Base-by-base conservation (phyloP, 2,797 vertebrate genomes). In the Paguma larvata region DNA sequence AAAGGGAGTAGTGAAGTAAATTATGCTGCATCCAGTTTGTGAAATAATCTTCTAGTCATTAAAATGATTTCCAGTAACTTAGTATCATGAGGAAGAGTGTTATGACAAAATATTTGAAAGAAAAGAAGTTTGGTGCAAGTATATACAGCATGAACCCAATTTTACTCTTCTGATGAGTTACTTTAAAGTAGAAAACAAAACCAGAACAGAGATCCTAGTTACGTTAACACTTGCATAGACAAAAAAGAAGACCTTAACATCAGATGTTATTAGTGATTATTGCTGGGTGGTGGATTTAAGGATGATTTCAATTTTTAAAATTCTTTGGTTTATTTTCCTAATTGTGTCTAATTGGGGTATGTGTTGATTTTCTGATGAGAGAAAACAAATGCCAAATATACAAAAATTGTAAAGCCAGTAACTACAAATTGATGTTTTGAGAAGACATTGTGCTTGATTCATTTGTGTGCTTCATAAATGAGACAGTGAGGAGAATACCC, bases 321-420 rank as follows among this genome's bases (percentile, higher is more conserved):
- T 63, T 63, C 30, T 56, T 86, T 62, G 70, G 5, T 80, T n/a
- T 84, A 12, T 95, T 92, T 92, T 95, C 21, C 68, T 82, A 41
- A 92, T 92, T 77, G 41, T 94, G 34, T 51, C n/a, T 51, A 82
- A 0, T 95, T 88, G 73, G 18, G n/a, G 38, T 53, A 38, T 77
- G 51, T 95, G 41, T 56, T 65, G 41, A 48, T 89, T 85, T 96
- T 93, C 79, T 44, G 27, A 91, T 88, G 34, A 89, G 27, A 27
- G 80, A 91, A 95, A 87, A 30, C 16, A 59, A 13, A 63, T 62
- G 41, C 4, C 25, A 56, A 30, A 51, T 34, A 30, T n/a, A 8
- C n/a, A 56, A 44, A 86, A 86, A 44, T 83, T 51, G 14, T 16
- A 75, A 89, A 92, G 72, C 32, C 5, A 48, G 3, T 25, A 63